These are phyloP conservation scores for Bugulina stolonifera DNA, from an alignment of 2,888 invertebrate species.

Conservation along the genomic window DNA sequence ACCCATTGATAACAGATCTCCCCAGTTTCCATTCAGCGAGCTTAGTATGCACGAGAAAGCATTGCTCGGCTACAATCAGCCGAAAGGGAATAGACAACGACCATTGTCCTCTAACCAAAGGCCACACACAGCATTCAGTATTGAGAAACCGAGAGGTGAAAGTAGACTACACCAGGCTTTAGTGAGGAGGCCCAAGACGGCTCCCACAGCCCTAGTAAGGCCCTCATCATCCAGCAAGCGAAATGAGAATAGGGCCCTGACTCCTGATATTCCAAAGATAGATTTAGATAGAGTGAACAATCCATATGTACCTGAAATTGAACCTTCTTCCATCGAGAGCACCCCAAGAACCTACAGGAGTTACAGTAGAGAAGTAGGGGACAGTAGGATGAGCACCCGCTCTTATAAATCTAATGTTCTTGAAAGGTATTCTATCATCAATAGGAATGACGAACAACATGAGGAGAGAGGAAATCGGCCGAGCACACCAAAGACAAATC, in stretches of 20 bases:
- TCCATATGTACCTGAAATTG: not conserved
- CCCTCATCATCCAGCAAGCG: not conserved
- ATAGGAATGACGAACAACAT: not conserved
- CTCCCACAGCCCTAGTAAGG: not conserved
- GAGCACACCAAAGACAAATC: not conserved
- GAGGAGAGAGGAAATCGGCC: not conserved
- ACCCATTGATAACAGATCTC: slow-evolving; percentile 32
- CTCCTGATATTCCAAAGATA: not conserved
- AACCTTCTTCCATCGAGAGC: not conserved
- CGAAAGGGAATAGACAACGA: slow-evolving; percentile 1
- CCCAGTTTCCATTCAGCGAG: slow-evolving; percentile 36
- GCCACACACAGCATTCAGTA: slow-evolving; percentile 1
- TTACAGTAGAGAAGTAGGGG: not conserved
- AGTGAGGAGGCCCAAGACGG: slow-evolving; percentile 16
- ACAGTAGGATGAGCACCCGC: not conserved
- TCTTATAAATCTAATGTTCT: not conserved
- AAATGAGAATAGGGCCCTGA: not conserved
- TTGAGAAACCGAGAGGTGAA: not conserved
- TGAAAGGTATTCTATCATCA: not conserved
- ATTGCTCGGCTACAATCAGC: slow-evolving; percentile 32
- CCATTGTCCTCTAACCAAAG: not conserved
- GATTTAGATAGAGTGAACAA: not conserved
- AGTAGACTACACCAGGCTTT: slow-evolving; percentile 5
- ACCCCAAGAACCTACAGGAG: slow-evolving; percentile 16
- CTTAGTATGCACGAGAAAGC: slow-evolving; percentile 39